Percentiles rank a stretch among this genome's conserved stretches.
These are phyloP conservation scores for Astyanax mexicanus DNA, from an alignment of 2,797 vertebrate genomes.

Conservation along the genomic window DNA sequence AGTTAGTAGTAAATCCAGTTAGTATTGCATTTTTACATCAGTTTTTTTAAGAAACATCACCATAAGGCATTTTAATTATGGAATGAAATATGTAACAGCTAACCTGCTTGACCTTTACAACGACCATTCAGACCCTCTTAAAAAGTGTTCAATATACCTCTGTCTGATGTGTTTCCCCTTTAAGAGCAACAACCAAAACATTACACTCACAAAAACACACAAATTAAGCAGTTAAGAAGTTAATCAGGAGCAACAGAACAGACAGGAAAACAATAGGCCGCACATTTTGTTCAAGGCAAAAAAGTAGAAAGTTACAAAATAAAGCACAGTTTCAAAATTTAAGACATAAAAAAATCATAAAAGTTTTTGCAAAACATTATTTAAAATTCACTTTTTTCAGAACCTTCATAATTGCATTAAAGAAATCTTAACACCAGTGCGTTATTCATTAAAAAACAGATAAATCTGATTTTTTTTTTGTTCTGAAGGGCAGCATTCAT, in stretches of 20 bases:
- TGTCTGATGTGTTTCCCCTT: not conserved
- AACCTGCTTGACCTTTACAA: not conserved
- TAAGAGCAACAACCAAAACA: not conserved
- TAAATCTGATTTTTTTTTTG: too few species aligned
- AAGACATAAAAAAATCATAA: slow-evolving; percentile 52
- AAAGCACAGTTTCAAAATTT: slow-evolving; percentile 30
- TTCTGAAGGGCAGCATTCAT: too few species aligned
- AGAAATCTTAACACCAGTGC: not conserved
- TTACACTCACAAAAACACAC: not conserved
- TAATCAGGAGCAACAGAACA: not conserved
- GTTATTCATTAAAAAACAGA: not conserved
- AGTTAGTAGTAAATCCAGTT: slow-evolving; percentile 9
- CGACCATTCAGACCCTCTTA: not conserved
- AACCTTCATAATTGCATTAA: slow-evolving; percentile 5
- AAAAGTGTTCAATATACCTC: not conserved
- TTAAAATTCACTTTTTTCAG: slow-evolving; percentile 48
- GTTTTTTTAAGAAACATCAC: not conserved
- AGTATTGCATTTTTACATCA: not conserved
- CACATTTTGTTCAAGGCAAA: slow-evolving; percentile 5
- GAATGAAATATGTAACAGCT: slow-evolving; percentile 4
- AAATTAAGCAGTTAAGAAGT: too few species aligned
- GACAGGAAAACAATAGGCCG: not conserved
- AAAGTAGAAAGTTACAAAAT: slow-evolving; percentile 48
- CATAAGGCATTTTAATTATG: slow-evolving; percentile 1
- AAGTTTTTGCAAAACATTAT: not conserved